Evolutionary conservation across 2,113 vertebrate species (phyloP).

Genomic region (Odobenus rosmarus): DNA sequence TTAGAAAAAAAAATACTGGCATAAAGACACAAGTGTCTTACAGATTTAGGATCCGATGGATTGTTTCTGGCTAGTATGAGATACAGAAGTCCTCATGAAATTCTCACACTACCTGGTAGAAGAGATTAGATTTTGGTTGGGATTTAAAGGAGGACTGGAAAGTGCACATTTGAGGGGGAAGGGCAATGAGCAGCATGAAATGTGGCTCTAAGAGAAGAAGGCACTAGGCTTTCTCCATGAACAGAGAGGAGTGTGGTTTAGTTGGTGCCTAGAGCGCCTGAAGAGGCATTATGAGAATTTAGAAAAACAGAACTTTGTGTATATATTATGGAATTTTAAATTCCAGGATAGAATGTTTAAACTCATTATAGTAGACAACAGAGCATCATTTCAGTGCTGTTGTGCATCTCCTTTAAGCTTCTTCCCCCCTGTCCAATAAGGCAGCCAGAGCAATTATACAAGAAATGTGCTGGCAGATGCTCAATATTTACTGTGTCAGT

Average conservation of each 20-base stretch:
- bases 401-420: background rate
- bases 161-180: background rate
- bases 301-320: background rate
- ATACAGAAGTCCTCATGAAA: background rate
- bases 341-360: background rate
- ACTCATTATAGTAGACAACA: background rate
- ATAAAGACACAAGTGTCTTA: background rate
- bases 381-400: background rate
- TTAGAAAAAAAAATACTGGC: background rate
- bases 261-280: background rate
- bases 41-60: background rate
- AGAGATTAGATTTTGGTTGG: background rate
- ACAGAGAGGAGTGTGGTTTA: background rate
- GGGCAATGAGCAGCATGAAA: background rate
- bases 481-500: background rate
- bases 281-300: background rate
- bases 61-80: background rate
- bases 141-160: background rate
- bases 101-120: background rate
- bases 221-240: background rate
- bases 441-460: background rate
- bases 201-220: background rate
- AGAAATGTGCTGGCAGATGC: background rate
- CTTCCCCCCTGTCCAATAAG: background rate
- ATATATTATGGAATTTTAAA: background rate